Evolutionary conservation across 23 tunicate genomes (phyloP).

Genomic region (Trididemnum nubilum): DNA sequence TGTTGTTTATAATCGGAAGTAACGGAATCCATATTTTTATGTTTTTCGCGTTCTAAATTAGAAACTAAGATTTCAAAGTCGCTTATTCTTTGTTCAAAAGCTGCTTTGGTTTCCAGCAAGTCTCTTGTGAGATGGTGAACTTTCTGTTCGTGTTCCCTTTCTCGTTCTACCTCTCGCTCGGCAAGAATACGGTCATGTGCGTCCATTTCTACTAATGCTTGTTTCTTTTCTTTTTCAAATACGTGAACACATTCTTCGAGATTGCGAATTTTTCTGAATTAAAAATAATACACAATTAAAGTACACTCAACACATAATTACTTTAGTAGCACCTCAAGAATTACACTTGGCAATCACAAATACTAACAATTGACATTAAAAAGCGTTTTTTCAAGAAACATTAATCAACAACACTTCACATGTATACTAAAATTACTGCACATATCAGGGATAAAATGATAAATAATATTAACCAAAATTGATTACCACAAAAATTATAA

Average conservation of each 20-base stretch:
- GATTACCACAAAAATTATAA: no score
- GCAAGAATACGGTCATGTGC: constrained; percentile 34
- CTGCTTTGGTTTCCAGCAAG: constrained; percentile 68
- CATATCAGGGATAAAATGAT: no score
- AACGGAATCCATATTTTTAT: constrained; percentile 50
- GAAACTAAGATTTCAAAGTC: constrained; percentile 55
- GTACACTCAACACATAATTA: no score
- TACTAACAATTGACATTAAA: not conserved
- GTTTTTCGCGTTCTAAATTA: constrained; percentile 62
- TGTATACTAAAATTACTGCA: no score
- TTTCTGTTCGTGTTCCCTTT: constrained; percentile 27
- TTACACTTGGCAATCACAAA: not conserved
- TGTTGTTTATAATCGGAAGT: constrained; percentile 30
- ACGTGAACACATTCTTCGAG: constrained; percentile 76
- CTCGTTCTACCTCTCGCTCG: constrained; percentile 18
- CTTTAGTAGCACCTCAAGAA: no score
- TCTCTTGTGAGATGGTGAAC: constrained; percentile 36
- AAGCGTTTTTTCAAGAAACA: not conserved
- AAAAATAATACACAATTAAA: no score
- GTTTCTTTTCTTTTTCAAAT: constrained; percentile 62
- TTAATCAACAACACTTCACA: no score
- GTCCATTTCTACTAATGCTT: constrained; percentile 57
- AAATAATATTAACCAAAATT: no score
- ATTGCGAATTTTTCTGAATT: constrained; percentile 62
- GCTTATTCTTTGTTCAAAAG: constrained; percentile 61